These are phyloP conservation scores for Proales similis DNA, from an alignment of 1,140 invertebrate genomes.

Conservation along the genomic window DNA sequence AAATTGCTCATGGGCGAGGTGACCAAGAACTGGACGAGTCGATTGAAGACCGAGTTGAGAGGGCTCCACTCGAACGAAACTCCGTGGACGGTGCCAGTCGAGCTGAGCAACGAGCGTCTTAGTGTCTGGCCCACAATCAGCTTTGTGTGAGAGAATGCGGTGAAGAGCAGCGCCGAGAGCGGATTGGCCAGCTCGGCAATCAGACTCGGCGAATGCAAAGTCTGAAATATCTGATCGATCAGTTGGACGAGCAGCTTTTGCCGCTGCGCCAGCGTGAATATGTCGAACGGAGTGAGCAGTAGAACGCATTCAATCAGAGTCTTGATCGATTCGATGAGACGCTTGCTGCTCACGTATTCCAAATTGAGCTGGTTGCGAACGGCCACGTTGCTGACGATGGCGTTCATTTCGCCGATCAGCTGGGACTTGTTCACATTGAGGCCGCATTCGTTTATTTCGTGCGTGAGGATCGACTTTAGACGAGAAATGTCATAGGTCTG, in stretches of 20 bases:
- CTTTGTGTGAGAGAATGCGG: no score
- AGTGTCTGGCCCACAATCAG: no score
- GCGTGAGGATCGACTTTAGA: constrained; percentile 3
- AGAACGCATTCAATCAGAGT: constrained; percentile 12
- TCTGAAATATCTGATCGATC: not conserved
- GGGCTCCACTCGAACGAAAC: no score
- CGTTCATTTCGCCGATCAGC: constrained; percentile 13
- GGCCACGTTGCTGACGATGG: constrained; percentile 18
- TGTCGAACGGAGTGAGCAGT: constrained; percentile 12
- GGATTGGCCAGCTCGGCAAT: constrained; percentile 10
- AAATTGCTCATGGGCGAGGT: constrained; percentile 22
- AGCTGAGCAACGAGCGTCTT: no score
- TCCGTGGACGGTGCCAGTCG: no score
- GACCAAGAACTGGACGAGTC: no score
- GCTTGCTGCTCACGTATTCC: constrained; percentile 2
- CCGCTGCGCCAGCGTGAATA: not conserved
- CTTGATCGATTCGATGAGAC: constrained; percentile 3
- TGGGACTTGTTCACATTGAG: not conserved
- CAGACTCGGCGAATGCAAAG: not conserved
- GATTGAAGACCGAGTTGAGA: no score
- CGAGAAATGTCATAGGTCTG: constrained; percentile 20
- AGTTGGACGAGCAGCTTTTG: not conserved
- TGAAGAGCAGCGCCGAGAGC: constrained; percentile 3
- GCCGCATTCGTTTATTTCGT: constrained; percentile 6
- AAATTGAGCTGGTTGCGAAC: constrained; percentile 17